These are phyloP conservation scores for Pithys albifrons DNA, from an alignment of 2,113 vertebrate genomes.

Conservation along the genomic window DNA sequence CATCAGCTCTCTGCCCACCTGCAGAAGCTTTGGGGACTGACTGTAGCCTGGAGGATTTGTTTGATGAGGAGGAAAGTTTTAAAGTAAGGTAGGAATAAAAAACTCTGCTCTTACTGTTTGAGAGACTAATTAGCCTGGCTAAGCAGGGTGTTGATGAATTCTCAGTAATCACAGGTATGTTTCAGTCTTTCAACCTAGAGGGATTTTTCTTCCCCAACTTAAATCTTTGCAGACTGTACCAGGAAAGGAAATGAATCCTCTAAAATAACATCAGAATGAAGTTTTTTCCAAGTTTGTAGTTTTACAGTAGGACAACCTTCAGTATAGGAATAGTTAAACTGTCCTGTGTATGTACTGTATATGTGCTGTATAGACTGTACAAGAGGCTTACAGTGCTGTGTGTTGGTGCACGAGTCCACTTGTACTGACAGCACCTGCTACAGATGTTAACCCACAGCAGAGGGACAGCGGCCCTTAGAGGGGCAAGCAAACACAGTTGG, in stretches of 20 bases:
- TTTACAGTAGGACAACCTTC: not conserved
- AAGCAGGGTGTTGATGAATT: not conserved
- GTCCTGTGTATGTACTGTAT: not conserved
- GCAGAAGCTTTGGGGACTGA: not conserved
- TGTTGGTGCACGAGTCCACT: not conserved
- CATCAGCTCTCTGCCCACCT: not conserved
- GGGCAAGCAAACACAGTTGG: not conserved
- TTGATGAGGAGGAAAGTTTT: not conserved
- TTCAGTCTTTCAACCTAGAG: not conserved
- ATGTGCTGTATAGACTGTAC: not conserved
- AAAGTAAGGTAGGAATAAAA: not conserved
- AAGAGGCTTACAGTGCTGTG: not conserved
- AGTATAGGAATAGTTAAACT: not conserved
- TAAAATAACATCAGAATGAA: not conserved
- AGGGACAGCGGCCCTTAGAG: not conserved
- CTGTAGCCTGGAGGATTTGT: not conserved
- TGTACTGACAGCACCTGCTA: not conserved
- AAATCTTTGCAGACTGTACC: not conserved
- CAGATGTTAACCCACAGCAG: not conserved
- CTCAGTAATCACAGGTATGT: not conserved
- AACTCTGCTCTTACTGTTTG: not conserved
- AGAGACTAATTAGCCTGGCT: constrained; percentile 10
- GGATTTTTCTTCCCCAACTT: not conserved
- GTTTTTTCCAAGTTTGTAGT: not conserved
- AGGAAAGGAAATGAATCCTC: not conserved